A percentile compares a stretch with the other conserved stretches of the same genome.
phyloP scores from a whole-genome alignment of 2,797 vertebrate species.

The Capromys pilorides region DNA sequence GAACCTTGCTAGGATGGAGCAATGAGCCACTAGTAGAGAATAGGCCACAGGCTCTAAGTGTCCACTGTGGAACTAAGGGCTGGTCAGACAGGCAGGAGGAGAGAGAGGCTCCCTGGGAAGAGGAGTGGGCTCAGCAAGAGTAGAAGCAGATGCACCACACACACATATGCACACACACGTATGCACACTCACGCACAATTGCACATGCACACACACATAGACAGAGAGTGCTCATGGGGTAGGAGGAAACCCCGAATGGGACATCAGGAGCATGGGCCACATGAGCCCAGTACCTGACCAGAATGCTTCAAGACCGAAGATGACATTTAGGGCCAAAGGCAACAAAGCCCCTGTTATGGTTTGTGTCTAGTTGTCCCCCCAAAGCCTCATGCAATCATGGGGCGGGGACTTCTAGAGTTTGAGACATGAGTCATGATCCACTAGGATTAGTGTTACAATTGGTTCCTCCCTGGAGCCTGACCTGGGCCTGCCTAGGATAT shows the following conservation, averaged over 20 bases:
- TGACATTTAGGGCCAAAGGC: no score
- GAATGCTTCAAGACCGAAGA: background rate
- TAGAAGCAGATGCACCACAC: rapidly evolving
- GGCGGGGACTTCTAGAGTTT: no score
- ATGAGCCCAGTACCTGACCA: rapidly evolving
- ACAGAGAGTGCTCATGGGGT: rapidly evolving
- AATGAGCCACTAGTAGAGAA: rapidly evolving
- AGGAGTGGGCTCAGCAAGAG: background rate
- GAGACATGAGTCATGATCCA: no score
- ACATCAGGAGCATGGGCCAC: rapidly evolving
- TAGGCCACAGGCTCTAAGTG: rapidly evolving
- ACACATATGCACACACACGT: no score
- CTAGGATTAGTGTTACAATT: no score
- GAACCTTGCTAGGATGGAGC: background rate
- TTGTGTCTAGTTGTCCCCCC: no score
- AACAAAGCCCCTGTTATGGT: no score
- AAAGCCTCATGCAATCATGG: no score
- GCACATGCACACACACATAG: no score
- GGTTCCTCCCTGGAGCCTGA: no score
- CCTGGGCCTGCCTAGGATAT: no score
- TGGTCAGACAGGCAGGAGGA: rapidly evolving
- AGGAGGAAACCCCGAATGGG: background rate
- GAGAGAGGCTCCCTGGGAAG: background rate
- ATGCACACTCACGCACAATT: no score
- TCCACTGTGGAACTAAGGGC: background rate